Evolutionary conservation across 2,113 vertebrate species (phyloP).

Genomic region (Guaruba guarouba): DNA sequence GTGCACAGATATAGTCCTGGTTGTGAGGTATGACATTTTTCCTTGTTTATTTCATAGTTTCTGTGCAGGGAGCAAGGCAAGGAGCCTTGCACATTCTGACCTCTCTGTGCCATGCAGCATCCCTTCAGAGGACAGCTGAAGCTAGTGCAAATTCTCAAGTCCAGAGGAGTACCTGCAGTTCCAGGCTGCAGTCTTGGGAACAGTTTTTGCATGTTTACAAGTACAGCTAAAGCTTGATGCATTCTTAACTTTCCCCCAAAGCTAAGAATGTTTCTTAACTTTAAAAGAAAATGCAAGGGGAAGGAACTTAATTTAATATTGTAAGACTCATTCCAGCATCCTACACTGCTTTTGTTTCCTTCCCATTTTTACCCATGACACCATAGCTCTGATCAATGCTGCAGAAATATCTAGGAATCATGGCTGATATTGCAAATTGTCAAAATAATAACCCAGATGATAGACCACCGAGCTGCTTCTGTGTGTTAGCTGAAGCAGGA

Average conservation of each 20-base stretch:
- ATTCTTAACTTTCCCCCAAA: neutral
- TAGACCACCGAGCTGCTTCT: neutral
- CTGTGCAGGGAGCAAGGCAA: neutral
- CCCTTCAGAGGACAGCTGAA: neutral
- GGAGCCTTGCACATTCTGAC: neutral
- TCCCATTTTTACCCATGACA: neutral
- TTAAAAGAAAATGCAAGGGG: neutral
- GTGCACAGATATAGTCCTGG: neutral
- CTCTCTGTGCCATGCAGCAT: accelerated
- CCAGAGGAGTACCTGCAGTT: neutral
- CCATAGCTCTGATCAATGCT: neutral
- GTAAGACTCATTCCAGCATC: neutral
- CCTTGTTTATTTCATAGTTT: neutral
- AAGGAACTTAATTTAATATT: neutral
- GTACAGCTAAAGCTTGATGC: neutral
- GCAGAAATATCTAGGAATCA: neutral
- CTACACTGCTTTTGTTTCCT: neutral
- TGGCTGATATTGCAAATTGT: neutral
- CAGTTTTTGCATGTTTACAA: neutral
- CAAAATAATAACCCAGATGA: neutral
- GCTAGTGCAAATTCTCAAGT: neutral
- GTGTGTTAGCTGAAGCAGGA: neutral
- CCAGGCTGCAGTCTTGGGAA: neutral
- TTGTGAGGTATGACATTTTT: neutral
- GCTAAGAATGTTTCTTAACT: neutral